Evolutionary conservation across 2,797 vertebrate species (phyloP), one percentile per base, ranked within the genome.

Genomic region (Urosaurus nigricauda): DNA sequence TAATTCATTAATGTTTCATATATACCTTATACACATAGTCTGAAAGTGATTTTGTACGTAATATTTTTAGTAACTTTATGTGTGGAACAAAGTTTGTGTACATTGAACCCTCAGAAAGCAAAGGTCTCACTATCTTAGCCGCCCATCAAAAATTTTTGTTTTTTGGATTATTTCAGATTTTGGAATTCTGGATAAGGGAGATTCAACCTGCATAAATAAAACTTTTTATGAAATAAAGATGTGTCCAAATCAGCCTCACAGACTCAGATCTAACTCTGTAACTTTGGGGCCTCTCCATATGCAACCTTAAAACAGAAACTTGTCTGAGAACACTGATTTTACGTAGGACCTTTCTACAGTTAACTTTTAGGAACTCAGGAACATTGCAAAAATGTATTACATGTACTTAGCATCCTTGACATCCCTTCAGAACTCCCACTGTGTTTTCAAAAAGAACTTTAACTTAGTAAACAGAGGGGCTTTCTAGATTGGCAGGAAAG

Each of bases 391-490:
- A 80, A 84, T 63, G 60, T 74, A 71, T 37, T 79, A 40, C 56
- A 12, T 87, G 65, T 79, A 51, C 7, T 24, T 78, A n/a, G 26
- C 14, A 8, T 19, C 21, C 60, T 51, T 60, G 35, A 19, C 21
- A 40, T 90, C 21, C 5, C 82, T 88, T 53, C 87, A 24, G 17
- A 86, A 75, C 43, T 60, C 84, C 19, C 5, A 43, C 51, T 77
- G 14, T 83, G 47, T 8, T 82, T 65, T 68, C 71, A 84, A 16
- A 56, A n/a, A 19, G 65, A 87, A 70, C 63, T 91, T 89, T 87
- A 43, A 88, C 88, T 40, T 70, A 71, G 79, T 87, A 83, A 65
- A 51, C 73, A 21, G 65, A 86, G 73, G n/a, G n/a, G n/a, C n/a
- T n/a, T n/a, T n/a, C n/a, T n/a, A n/a, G n/a, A n/a, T n/a, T n/a